These are phyloP conservation scores for Acomys russatus DNA, from an alignment of 2,797 vertebrate species.

Conservation along the genomic window DNA sequence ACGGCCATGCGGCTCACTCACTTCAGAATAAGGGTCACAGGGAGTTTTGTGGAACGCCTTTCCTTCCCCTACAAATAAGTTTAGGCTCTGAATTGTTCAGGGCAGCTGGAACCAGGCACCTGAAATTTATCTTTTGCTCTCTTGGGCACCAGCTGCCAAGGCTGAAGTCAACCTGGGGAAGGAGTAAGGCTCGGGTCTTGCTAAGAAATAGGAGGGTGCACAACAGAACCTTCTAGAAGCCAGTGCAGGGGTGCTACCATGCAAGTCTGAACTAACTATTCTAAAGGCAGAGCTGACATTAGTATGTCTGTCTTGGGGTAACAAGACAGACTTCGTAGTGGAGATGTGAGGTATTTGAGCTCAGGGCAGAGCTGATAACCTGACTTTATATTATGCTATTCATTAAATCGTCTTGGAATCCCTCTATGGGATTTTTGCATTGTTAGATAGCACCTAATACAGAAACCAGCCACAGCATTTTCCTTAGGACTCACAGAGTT, in stretches of 20 bases:
- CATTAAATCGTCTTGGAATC: not conserved
- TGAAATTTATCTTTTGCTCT: not conserved
- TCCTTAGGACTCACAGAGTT: not conserved
- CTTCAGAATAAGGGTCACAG: constrained; percentile 27
- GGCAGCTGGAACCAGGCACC: not conserved
- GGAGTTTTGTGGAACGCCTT: constrained; percentile 46
- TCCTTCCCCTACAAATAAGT: constrained; percentile 50
- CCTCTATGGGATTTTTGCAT: not conserved
- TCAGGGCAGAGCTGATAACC: not conserved
- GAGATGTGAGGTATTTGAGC: not conserved
- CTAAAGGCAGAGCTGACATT: not conserved
- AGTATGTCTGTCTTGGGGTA: not conserved
- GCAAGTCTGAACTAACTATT: not conserved
- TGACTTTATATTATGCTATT: not conserved
- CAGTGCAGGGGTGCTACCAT: not conserved
- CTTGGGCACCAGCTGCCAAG: not conserved
- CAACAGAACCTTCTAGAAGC: constrained; percentile 1
- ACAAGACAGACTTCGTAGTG: not conserved
- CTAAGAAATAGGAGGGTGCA: not conserved
- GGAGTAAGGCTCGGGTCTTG: not conserved
- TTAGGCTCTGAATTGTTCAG: not conserved
- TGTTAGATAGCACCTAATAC: not conserved
- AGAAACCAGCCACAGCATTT: not conserved
- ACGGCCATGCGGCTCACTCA: constrained; percentile 1
- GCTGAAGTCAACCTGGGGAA: not conserved